These are phyloP conservation scores for Microtus montanus DNA, from an alignment of 2,113 vertebrate genomes.

Conservation along the genomic window DNA sequence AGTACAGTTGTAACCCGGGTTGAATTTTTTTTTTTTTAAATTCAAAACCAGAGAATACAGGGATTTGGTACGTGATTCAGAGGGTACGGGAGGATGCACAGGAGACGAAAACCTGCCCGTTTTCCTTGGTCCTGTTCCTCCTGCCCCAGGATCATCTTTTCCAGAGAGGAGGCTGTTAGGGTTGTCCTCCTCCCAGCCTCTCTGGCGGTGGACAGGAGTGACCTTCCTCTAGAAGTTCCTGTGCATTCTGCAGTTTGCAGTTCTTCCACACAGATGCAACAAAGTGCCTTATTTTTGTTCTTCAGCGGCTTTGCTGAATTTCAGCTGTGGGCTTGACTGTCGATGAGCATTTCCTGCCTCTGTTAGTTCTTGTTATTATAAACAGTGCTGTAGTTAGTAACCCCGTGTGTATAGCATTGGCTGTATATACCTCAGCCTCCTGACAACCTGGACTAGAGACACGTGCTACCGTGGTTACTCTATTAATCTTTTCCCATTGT, in stretches of 20 bases:
- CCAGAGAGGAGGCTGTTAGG: not conserved
- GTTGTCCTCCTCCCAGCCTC: not conserved
- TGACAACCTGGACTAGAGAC: not conserved
- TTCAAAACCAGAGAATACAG: not conserved
- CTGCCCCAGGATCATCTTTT: not conserved
- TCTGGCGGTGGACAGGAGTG: not conserved
- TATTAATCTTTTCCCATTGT: not conserved
- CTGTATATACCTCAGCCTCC: not conserved
- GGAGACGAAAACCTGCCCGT: not conserved
- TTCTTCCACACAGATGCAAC: not conserved
- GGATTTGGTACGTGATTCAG: not conserved
- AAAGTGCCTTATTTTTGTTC: not conserved
- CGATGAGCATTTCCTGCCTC: not conserved
- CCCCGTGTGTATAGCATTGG: not conserved
- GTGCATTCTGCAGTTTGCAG: not conserved
- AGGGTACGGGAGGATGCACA: not conserved
- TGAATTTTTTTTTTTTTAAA: not conserved
- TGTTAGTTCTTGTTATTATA: not conserved
- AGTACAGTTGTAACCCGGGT: not conserved
- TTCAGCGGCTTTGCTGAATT: not conserved
- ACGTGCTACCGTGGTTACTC: not conserved
- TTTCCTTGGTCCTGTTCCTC: not conserved
- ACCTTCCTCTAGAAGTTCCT: not conserved
- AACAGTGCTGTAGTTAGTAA: not conserved
- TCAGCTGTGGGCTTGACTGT: not conserved